These are phyloP conservation scores for Lacerta bilineata DNA, from an alignment of 2,797 vertebrate genomes.

Conservation along the genomic window DNA sequence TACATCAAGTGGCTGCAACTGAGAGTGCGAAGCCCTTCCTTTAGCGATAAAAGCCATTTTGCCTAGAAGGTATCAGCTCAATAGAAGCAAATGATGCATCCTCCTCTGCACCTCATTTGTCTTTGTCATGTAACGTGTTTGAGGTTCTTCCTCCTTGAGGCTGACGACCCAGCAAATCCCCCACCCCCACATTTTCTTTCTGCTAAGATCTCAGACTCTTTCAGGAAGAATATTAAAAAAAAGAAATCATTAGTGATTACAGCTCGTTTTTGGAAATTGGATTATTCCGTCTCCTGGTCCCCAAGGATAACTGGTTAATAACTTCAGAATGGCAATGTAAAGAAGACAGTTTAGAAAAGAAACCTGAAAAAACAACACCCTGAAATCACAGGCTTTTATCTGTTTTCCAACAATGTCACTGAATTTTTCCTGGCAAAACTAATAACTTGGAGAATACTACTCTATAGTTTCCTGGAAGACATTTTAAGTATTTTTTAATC, in stretches of 20 bases:
- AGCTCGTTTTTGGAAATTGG: slow-evolving; percentile 70
- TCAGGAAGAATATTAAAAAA: background rate
- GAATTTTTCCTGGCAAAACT: slow-evolving; percentile 48
- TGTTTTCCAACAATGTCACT: slow-evolving; percentile 44
- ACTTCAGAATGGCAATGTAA: slow-evolving; percentile 46
- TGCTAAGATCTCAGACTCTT: slow-evolving; percentile 61
- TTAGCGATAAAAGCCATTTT: slow-evolving; percentile 63
- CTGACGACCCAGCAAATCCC: slow-evolving; percentile 56
- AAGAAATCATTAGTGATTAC: slow-evolving; percentile 54
- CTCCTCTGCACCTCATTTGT: slow-evolving; percentile 66
- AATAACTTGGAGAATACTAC: slow-evolving; percentile 49
- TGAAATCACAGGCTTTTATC: slow-evolving; percentile 39
- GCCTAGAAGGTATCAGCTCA: slow-evolving; percentile 63
- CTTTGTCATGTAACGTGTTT: slow-evolving; percentile 60
- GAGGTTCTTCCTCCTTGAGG: slow-evolving; percentile 61
- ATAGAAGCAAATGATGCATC: slow-evolving; percentile 43
- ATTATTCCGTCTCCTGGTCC: slow-evolving; percentile 62
- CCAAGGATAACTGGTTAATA: slow-evolving; percentile 69
- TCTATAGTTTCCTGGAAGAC: slow-evolving; percentile 46
- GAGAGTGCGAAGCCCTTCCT: slow-evolving; percentile 64
- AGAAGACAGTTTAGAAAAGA: slow-evolving; percentile 33
- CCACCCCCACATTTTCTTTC: slow-evolving; percentile 41
- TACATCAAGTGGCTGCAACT: slow-evolving; percentile 64
- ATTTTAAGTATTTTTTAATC: slow-evolving; percentile 33
- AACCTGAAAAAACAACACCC: slow-evolving; percentile 40